Base-by-base conservation (phyloP, 2,888 invertebrate species). In the Heliconius aoede region DNA sequence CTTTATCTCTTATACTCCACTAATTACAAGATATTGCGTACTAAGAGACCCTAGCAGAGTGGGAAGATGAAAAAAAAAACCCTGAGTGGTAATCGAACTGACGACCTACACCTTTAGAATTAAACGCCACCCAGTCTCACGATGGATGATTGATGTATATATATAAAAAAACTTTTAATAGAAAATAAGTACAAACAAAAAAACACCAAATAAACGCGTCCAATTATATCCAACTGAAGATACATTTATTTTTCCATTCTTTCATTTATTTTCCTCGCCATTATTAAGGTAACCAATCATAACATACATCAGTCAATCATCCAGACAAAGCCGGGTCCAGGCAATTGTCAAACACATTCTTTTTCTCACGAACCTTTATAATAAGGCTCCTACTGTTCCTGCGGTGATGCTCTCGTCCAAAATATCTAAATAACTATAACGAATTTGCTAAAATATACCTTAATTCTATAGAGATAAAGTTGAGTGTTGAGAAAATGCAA, bases 341-440 rank as follows among this genome's bases (percentile, higher is more conserved):
- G 80, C 76, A 80, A 81, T 82, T 85, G 86, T 87, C 86, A 85
- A 80, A 79, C 78, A 79, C 86, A 86, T 83, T 80, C 84, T 82
- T 80, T 80, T 86, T 86, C 86, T 80, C 86, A 86, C 85, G 82
- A 79, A 79, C 81, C 81, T 80, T 79, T 77, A 74, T 86, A 85
- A 86, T 86, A 86, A 86, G 86, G 84, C 85, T 84, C 85, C 86
- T 85, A 85, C 84, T 84, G 85, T 83, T 84, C 78, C 75, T 72
- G 67, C 62, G 61, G 71, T 67, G 46, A 71, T 62, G 69, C 13
- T 55, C 68, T 67, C 15, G 28, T 58, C 28, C 24, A 30, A 77
- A 11, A 21, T 28, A 55, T 2, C 51, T 68, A 74, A 76, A 68
- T 21, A 18, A 61, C 64, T 4, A 5, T 15, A 28, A 26, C 3